Conservation (phyloP, 2,113 vertebrate genomes). For the Corydoras sp. region DNA sequence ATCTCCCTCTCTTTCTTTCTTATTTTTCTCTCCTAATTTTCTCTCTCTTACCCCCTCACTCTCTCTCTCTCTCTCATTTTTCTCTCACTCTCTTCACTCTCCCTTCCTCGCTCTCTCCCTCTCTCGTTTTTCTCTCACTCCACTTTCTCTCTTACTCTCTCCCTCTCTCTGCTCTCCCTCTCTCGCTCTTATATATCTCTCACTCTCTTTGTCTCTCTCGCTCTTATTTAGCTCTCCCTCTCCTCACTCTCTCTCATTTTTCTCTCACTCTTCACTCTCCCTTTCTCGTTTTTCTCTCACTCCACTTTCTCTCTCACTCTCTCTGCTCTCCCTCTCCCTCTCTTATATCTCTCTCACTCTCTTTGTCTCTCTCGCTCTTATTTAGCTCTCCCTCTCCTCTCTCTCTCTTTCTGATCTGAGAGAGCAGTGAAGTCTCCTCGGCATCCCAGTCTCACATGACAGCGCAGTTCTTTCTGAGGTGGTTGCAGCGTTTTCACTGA, state of each 20-base stretch:
- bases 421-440: slow-evolving; percentile 31
- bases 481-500: slow-evolving; percentile 20
- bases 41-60: too few species aligned
- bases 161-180: too few species aligned
- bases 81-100: too few species aligned
- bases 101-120: too few species aligned
- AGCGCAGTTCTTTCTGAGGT: slow-evolving; percentile 39
- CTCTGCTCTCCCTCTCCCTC: background rate
- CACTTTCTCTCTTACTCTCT: too few species aligned
- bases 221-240: too few species aligned
- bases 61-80: too few species aligned
- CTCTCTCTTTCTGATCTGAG: slow-evolving; percentile 6
- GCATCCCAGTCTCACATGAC: slow-evolving; percentile 37
- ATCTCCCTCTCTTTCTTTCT: too few species aligned
- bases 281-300: background rate
- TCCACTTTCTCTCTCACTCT: background rate
- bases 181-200: too few species aligned
- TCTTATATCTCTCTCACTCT: background rate
- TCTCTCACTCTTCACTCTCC: background rate
- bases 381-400: background rate
- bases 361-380: background rate
- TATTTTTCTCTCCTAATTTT: too few species aligned
- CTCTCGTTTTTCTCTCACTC: too few species aligned
- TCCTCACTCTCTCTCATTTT: background rate
- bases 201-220: too few species aligned